Base-by-base conservation (phyloP, 1,140 invertebrate species). In the Lepidostoma basale region DNA sequence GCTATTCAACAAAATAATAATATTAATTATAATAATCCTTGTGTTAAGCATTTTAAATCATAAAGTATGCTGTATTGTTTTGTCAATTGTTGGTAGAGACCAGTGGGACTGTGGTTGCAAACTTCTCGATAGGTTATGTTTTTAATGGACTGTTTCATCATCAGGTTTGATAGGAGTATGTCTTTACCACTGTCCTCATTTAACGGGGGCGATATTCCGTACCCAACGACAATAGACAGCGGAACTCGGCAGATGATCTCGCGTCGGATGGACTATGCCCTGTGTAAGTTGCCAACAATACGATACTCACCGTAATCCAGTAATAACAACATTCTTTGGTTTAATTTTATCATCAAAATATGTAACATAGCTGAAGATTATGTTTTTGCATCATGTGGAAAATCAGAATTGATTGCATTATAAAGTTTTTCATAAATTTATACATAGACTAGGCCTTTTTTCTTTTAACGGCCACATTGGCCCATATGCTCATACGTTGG, bases 181-280 rank as follows among this genome's bases (percentile, higher is more conserved):
- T 89, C 88, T 22, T 74, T 89, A 54, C 88, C 88, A 18, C 75
- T 86, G 73, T 80, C 73, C 16, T 68, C 68, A 36, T 72, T 79
- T n/a, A 78, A 84, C 65, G 79, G 80, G n/a, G 80, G 79, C 67
- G 85, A 81, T 3, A 82, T 80, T 20, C 81, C 84, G 65, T 82
- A 82, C 65, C 84, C 84, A 69, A 80, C 81, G n/a, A 77, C 84
- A 71, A 74, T 84, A 66, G 81, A 84, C 76, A 72, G 75, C 72
- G 81, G 84, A 18, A 72, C 70, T 10, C 42, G 62, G 12, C 67
- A 68, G 42, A 42, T 72, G 22, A 72, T 72, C 36, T 72, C 70
- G 22, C 78, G 87, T 58, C 83, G 85, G 60, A 89, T 89, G 87
- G 89, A 90, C 73, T 86, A 89, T 74, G 86, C 88, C 14, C 79